Evolutionary conservation across 2,797 vertebrate species (phyloP).

Genomic region (Menidia menidia): DNA sequence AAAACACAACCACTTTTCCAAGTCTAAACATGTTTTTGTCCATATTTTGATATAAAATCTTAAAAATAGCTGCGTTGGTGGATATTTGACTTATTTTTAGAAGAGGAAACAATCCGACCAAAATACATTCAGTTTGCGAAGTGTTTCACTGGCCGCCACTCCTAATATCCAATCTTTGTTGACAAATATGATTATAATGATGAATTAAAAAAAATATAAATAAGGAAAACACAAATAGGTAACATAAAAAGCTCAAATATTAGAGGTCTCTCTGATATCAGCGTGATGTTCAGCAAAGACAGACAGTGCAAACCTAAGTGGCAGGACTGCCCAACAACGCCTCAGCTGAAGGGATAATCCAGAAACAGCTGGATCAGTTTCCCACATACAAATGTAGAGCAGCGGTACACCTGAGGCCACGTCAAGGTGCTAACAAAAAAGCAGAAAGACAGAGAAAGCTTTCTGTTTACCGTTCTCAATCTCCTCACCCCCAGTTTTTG

Average conservation of each 20-base stretch:
- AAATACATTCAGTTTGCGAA: too few species aligned
- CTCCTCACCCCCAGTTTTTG: neutral
- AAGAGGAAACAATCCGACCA: neutral
- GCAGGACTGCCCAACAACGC: too few species aligned
- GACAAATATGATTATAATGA: neutral
- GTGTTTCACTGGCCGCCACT: neutral
- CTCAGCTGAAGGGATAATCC: neutral
- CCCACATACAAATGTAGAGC: too few species aligned
- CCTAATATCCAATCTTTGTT: too few species aligned
- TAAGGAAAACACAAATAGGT: neutral
- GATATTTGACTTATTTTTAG: neutral
- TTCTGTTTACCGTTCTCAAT: conserved; percentile 26
- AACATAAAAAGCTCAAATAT: too few species aligned
- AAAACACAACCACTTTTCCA: neutral
- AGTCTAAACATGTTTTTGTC: neutral
- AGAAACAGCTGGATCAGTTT: neutral
- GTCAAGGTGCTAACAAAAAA: too few species aligned
- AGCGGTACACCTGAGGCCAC: too few species aligned
- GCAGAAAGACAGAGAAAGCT: neutral
- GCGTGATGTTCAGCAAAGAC: neutral
- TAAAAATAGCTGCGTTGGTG: neutral
- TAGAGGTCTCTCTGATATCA: too few species aligned
- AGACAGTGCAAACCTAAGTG: neutral
- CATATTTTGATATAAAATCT: neutral
- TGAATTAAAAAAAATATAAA: neutral